Percentiles rank a stretch among this genome's conserved stretches.
These are phyloP conservation scores for Megalonaias nervosa DNA, from an alignment of 1,140 invertebrate species.

Conservation along the genomic window DNA sequence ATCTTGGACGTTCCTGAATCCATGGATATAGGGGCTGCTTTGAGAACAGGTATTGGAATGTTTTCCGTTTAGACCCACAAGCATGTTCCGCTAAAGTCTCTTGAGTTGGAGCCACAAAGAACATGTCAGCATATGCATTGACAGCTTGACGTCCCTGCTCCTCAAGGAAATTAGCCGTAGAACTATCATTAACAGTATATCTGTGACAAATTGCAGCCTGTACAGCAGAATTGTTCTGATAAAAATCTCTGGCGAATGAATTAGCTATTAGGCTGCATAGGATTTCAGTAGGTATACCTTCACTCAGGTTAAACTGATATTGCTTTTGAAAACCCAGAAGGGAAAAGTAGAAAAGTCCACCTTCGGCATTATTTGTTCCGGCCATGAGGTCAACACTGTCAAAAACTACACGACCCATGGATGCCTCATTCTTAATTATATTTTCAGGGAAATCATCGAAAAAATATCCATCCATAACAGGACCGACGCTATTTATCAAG, in stretches of 20 bases:
- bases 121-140: slow-evolving; percentile 44
- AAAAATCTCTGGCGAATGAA: slow-evolving; percentile 32
- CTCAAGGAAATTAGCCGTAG: neutral
- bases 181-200: slow-evolving; percentile 18
- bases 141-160: slow-evolving; percentile 39
- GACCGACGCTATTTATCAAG: slow-evolving; percentile 26
- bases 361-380: slow-evolving; percentile 46
- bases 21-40: slow-evolving; percentile 16
- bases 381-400: slow-evolving; percentile 45
- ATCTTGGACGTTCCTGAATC: slow-evolving; percentile 20
- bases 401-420: slow-evolving; percentile 24
- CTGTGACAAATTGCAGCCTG: slow-evolving; percentile 24
- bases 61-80: neutral
- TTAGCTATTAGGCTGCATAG: slow-evolving; percentile 37
- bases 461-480: slow-evolving; percentile 43
- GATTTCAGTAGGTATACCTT: slow-evolving; percentile 40
- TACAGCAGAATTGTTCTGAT: slow-evolving; percentile 8
- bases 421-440: slow-evolving; percentile 27
- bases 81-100: slow-evolving; percentile 25
- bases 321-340: slow-evolving; percentile 30
- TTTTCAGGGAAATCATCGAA: slow-evolving; percentile 16
- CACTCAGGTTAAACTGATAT: slow-evolving; percentile 27
- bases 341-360: slow-evolving; percentile 31
- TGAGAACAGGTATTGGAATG: slow-evolving; percentile 47
- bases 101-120: slow-evolving; percentile 41